Evolutionary conservation across 2,888 invertebrate species (phyloP).

Genomic region (Machimus rusticus): DNA sequence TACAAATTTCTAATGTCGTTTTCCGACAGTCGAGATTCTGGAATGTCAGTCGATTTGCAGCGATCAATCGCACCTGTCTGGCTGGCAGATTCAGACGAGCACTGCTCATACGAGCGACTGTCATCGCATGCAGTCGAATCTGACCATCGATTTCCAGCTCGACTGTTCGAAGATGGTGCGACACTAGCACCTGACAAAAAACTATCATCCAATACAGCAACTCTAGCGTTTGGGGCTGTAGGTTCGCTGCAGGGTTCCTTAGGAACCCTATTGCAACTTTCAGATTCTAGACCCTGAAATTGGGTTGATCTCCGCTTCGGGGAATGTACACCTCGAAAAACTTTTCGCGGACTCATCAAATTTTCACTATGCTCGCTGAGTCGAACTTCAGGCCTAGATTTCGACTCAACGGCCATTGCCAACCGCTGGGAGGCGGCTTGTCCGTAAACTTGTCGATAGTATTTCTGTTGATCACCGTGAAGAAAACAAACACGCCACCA

Average conservation of each 20-base stretch:
- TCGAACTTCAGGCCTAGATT: neutral
- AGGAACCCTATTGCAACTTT: neutral
- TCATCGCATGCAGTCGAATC: neutral
- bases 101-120: neutral
- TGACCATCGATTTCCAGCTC: neutral
- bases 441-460: conserved; percentile 78
- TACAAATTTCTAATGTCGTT: conserved; percentile 57
- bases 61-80: conserved; percentile 26
- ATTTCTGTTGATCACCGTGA: conserved; percentile 80
- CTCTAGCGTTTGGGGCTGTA: conserved; percentile 49
- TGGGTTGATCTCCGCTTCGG: neutral
- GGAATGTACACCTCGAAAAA: neutral
- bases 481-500: conserved; percentile 89
- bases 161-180: conserved; percentile 53
- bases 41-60: conserved; percentile 37
- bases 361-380: neutral
- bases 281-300: neutral
- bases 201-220: conserved; percentile 55
- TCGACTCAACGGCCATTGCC: conserved; percentile 54
- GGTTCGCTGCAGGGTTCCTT: conserved; percentile 23
- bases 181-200: conserved; percentile 56
- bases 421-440: conserved; percentile 57
- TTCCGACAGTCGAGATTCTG: conserved; percentile 40
- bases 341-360: neutral
- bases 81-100: neutral